Evolutionary conservation across 2,888 invertebrate genomes (phyloP).

Genomic region (Punctoribates punctum): DNA sequence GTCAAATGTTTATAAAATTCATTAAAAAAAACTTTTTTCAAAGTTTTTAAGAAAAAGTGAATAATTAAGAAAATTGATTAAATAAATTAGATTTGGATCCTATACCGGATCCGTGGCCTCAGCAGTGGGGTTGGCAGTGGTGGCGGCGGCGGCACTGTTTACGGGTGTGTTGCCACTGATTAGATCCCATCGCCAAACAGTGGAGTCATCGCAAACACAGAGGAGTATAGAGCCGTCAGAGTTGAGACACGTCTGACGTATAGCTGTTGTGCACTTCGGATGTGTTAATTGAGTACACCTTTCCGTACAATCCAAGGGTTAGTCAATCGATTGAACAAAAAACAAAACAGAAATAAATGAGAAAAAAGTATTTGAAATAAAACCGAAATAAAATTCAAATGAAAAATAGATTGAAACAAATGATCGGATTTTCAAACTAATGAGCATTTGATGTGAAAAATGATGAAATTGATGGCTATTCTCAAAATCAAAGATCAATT

Average conservation of each 20-base stretch:
- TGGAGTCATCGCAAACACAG: constrained; percentile 91
- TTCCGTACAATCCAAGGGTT: background rate
- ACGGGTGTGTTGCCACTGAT: background rate
- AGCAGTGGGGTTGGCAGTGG: background rate
- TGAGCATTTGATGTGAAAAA: background rate
- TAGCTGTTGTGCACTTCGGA: constrained; percentile 78
- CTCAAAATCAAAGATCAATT: background rate
- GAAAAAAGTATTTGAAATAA: no score
- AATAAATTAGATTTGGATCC: background rate
- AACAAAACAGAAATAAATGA: no score
- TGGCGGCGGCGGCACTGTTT: background rate
- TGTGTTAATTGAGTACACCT: constrained; percentile 63
- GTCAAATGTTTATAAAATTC: no score
- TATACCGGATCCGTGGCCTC: background rate
- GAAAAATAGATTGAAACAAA: background rate
- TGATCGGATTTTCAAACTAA: background rate
- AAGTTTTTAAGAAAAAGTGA: no score
- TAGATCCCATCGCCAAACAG: constrained; percentile 90
- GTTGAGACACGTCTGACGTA: constrained; percentile 85
- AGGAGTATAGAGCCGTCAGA: constrained; percentile 78
- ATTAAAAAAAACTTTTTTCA: no score
- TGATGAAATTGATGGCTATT: background rate
- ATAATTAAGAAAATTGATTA: no score
- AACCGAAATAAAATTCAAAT: background rate
- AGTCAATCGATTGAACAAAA: background rate